A percentile compares a stretch with the other conserved stretches of the same genome.
Evolutionary conservation across 2,113 vertebrate species (phyloP).

Genomic region (Lepidothrix coronata): DNA sequence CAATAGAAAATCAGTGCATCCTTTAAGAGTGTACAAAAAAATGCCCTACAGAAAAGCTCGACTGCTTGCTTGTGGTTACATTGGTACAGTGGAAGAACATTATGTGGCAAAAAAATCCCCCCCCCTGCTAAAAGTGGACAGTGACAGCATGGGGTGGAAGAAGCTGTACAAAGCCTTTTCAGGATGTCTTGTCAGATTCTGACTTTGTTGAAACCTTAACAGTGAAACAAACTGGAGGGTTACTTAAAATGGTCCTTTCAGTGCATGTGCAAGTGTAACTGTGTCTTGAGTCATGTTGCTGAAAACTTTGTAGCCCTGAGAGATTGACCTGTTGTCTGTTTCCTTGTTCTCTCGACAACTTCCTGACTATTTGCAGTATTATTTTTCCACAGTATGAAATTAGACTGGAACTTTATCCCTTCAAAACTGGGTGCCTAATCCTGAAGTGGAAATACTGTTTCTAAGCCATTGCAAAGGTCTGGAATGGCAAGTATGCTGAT

Average conservation of each 20-base stretch:
- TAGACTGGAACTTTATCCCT: neutral
- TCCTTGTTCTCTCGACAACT: neutral
- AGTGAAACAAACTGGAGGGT: neutral
- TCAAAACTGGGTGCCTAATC: neutral
- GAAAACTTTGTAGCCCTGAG: neutral
- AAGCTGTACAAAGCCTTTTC: neutral
- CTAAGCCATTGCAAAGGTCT: neutral
- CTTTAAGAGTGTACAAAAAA: neutral
- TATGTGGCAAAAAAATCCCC: neutral
- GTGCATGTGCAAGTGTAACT: neutral
- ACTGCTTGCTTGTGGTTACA: neutral
- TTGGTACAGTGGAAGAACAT: neutral
- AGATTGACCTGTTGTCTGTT: neutral
- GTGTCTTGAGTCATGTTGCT: neutral
- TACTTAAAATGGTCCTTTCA: neutral
- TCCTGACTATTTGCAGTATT: neutral
- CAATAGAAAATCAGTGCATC: neutral
- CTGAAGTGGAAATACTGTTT: neutral
- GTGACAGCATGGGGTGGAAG: neutral
- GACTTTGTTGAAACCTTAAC: neutral
- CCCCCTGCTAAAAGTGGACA: neutral
- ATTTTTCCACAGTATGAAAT: neutral
- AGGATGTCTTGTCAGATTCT: neutral
- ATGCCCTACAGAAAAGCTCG: fast-evolving
- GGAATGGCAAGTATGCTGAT: neutral